Evolutionary conservation across 2,888 invertebrate species (phyloP).

Genomic region (Drosophila gaucha): DNA sequence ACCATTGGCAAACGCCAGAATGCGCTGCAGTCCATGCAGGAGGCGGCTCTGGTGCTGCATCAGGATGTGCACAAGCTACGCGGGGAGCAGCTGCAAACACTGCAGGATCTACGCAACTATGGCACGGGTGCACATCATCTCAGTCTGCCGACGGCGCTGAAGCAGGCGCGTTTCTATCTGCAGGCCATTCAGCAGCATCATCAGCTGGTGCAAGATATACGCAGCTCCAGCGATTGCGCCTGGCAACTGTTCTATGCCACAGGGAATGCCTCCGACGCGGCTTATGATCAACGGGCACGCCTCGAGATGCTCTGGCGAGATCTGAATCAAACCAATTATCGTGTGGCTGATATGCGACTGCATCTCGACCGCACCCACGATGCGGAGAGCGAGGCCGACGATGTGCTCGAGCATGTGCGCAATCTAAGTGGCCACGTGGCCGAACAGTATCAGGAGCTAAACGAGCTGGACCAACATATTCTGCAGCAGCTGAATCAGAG

Average conservation of each 20-base stretch:
- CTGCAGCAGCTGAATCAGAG: conserved; percentile 69
- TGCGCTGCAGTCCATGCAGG: conserved; percentile 57
- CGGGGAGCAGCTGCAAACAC: conserved; percentile 82
- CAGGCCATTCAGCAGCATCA: conserved; percentile 85
- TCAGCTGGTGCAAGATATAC: conserved; percentile 76
- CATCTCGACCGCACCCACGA: conserved; percentile 81
- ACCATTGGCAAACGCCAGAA: conserved; percentile 74
- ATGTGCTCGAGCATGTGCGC: conserved; percentile 81
- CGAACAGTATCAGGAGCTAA: conserved; percentile 76
- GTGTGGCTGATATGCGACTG: conserved; percentile 81
- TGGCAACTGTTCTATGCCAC: conserved; percentile 77
- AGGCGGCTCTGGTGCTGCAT: conserved; percentile 56
- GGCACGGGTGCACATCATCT: conserved; percentile 86
- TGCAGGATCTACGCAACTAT: conserved; percentile 84
- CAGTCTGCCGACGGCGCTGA: conserved; percentile 86
- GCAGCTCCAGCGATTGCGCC: conserved; percentile 79
- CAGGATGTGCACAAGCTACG: conserved; percentile 65
- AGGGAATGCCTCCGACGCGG: conserved; percentile 82
- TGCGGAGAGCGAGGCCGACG: conserved; percentile 80
- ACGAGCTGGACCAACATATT: conserved; percentile 61
- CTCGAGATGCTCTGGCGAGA: conserved; percentile 83
- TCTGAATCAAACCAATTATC: conserved; percentile 81
- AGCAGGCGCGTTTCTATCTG: conserved; percentile 85
- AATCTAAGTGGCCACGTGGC: conserved; percentile 76
- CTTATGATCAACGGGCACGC: conserved; percentile 82